Conservation (phyloP, 1,140 invertebrate species). For the Lysiphlebus fabarum region DNA sequence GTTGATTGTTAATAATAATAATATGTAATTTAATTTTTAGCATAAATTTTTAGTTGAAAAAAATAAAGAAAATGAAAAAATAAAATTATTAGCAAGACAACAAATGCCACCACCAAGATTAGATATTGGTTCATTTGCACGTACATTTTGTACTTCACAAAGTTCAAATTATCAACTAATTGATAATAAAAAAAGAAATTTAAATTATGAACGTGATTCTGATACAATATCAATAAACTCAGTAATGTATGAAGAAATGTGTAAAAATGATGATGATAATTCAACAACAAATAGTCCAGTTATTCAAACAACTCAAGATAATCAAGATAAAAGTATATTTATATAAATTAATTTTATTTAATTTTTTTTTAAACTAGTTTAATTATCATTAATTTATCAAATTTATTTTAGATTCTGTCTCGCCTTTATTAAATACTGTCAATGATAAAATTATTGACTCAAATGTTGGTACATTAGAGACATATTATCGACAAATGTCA, state of each 20-base stretch:
- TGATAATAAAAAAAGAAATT: background rate
- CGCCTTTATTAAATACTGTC: background rate
- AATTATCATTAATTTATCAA: no score
- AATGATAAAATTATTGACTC: background rate
- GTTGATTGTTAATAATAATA: no score
- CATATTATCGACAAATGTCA: background rate
- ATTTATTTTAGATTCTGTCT: no score
- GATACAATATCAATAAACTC: constrained; percentile 17
- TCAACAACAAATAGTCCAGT: no score
- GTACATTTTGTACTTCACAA: background rate
- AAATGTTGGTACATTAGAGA: background rate
- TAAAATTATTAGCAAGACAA: constrained; percentile 8
- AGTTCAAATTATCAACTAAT: no score
- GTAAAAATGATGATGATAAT: background rate
- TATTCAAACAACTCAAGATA: no score
- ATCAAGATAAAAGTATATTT: no score
- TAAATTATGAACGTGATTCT: background rate
- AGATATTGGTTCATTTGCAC: constrained; percentile 6
- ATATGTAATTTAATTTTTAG: constrained; percentile 7
- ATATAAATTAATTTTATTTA: no score
- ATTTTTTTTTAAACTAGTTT: no score
- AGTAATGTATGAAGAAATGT: constrained; percentile 10
- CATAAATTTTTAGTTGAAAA: background rate
- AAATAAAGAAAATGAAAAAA: constrained; percentile 8
- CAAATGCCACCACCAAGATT: constrained; percentile 20